These are phyloP conservation scores for Alfaro cultratus DNA, from an alignment of 2,797 vertebrate genomes.

Conservation along the genomic window DNA sequence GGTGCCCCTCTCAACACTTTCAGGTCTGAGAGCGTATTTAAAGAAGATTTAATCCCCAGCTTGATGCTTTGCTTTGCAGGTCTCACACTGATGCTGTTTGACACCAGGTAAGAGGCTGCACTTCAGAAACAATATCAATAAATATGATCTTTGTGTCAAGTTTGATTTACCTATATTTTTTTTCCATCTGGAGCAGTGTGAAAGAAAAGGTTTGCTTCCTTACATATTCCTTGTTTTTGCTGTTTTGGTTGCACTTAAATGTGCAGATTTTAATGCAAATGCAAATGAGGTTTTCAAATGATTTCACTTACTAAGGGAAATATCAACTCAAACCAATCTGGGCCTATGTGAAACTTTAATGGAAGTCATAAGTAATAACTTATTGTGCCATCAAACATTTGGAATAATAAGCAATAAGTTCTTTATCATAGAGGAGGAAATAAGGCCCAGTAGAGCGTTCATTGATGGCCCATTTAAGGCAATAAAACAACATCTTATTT, in stretches of 20 bases:
- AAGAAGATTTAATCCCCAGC: constrained; percentile 37
- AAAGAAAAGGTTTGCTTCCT: neutral
- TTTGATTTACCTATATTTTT: neutral
- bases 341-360: neutral
- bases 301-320: neutral
- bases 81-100: constrained; percentile 14
- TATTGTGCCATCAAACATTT: neutral
- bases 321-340: neutral
- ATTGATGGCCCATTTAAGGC: neutral
- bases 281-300: neutral
- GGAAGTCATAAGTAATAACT: neutral
- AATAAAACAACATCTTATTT: neutral
- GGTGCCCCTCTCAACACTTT: constrained; percentile 34
- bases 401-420: neutral
- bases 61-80: neutral
- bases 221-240: neutral
- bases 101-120: constrained; percentile 56
- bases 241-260: neutral
- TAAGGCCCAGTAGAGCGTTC: neutral
- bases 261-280: neutral
- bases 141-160: neutral
- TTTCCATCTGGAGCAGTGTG: neutral
- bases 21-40: constrained; percentile 45
- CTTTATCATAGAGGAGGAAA: neutral
- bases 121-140: constrained; percentile 1